Evolutionary conservation across 2,888 invertebrate genomes (phyloP).

Genomic region (Eulithis testata): DNA sequence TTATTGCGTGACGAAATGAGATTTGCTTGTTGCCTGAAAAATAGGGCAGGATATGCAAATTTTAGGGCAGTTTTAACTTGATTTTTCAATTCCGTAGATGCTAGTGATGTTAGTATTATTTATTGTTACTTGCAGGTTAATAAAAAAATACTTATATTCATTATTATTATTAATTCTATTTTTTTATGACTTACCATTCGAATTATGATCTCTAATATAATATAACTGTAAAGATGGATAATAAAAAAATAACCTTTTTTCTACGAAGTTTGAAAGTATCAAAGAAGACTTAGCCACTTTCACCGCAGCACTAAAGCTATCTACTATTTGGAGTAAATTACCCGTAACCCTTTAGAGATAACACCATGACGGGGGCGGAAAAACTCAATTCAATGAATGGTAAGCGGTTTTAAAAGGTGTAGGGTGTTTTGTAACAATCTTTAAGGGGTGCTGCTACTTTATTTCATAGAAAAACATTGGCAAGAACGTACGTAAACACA

Average conservation of each 20-base stretch:
- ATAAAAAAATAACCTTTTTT: too few relatives aligned
- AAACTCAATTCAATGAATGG: slow-evolving; percentile 33
- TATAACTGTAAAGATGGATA: too few relatives aligned
- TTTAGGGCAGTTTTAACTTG: neutral
- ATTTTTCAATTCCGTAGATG: neutral
- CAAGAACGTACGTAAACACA: too few relatives aligned
- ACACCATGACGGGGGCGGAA: slow-evolving; percentile 37
- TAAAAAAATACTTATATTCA: too few relatives aligned
- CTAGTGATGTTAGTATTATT: too few relatives aligned
- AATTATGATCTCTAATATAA: too few relatives aligned
- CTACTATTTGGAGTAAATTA: slow-evolving; percentile 48
- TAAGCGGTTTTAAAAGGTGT: slow-evolving; percentile 23
- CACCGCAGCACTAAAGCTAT: neutral
- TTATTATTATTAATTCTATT: too few relatives aligned
- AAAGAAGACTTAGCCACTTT: neutral
- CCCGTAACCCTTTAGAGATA: slow-evolving; percentile 55
- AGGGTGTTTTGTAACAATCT: slow-evolving; percentile 5
- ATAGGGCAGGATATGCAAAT: neutral
- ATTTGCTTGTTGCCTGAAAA: slow-evolving; percentile 45
- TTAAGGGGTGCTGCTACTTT: too few relatives aligned
- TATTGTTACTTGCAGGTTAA: too few relatives aligned
- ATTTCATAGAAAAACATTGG: too few relatives aligned
- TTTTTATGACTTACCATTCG: too few relatives aligned
- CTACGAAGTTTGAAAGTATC: too few relatives aligned
- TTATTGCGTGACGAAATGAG: slow-evolving; percentile 57